phyloP scores from a whole-genome alignment of 92 coral and sea anemone genomes.

The Zoanthus gigantus region DNA sequence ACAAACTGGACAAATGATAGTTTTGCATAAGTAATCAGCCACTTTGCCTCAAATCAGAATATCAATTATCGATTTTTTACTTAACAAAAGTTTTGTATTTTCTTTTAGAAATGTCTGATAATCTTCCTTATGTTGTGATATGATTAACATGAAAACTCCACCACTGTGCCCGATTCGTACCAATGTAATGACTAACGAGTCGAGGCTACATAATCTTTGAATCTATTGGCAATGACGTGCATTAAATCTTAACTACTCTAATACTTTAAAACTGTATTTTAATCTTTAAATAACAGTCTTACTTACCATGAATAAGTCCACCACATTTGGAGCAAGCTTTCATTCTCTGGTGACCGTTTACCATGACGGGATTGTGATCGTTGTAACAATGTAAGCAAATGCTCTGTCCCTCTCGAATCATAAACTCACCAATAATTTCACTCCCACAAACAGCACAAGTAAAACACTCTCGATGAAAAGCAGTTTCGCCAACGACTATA shows the following conservation, averaged over 20 bases:
- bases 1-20: no score
- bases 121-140: background rate
- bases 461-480: slow-evolving; percentile 37
- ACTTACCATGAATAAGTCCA: slow-evolving; percentile 42
- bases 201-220: background rate
- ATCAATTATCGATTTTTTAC: no score
- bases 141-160: background rate
- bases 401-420: slow-evolving; percentile 43
- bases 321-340: slow-evolving; percentile 46
- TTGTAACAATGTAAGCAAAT: slow-evolving; percentile 31
- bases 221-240: background rate
- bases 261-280: background rate
- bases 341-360: slow-evolving; percentile 40
- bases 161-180: background rate
- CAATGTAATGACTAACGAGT: background rate
- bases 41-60: no score
- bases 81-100: no score
- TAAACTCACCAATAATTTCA: slow-evolving; percentile 42
- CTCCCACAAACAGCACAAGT: slow-evolving; percentile 19
- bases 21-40: no score
- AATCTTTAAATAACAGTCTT: background rate
- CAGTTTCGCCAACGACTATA: slow-evolving; percentile 18
- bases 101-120: no score
- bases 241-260: background rate
- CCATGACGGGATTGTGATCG: background rate